Evolutionary conservation across 2,113 vertebrate genomes (phyloP), one percentile per base, ranked within the genome.

Genomic region (Corythornis madagascariensis): DNA sequence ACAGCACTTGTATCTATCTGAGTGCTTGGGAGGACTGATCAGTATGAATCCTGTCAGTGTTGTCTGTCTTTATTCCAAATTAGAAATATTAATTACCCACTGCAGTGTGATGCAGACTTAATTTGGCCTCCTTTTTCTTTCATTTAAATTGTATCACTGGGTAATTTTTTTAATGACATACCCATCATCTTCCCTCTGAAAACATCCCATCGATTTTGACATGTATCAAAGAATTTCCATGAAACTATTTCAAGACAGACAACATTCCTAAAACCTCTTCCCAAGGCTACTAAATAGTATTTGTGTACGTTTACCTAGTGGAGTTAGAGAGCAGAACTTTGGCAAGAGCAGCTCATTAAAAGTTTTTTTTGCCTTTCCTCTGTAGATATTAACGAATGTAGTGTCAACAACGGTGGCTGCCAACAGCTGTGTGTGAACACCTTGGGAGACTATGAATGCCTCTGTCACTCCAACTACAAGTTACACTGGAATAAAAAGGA

Each of bases 401-500:
- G 99, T 25, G 57, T 99, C 96, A 99, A 99, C 98, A 99, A 99
- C 12, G 99, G 99, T 22, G 99, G 99, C 29, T 99, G 99, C 94
- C 98, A 98, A 74, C 98, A 99, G 83, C 95, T 97, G 53, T 99
- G 99, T 94, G 97, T 99, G 96, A 99, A 99, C 95, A 98, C 98
- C 0, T 43, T 94, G 80, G 99, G 99, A 70, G 96, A 98, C 94
- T 99, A 98, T 48, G 98, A 98, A 85, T 99, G 99, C 97, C 98
- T 97, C 91, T 99, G 99, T 94, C 98, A 97, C 48, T 95, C 98
- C 3, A 98, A 98, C 55, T 98, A 98, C 97, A 99, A 98, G 94
- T 97, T 99, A 47, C 99, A 99, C 97, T 99, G 99, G 99, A 99
- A 99, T 97, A 98, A 98, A 96, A 99, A 99, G 94, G 99, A 99